A percentile compares a stretch with the other conserved stretches of the same genome.
Conservation (phyloP, 2,888 invertebrate species). For the Melikaiella ostensackeni region DNA sequence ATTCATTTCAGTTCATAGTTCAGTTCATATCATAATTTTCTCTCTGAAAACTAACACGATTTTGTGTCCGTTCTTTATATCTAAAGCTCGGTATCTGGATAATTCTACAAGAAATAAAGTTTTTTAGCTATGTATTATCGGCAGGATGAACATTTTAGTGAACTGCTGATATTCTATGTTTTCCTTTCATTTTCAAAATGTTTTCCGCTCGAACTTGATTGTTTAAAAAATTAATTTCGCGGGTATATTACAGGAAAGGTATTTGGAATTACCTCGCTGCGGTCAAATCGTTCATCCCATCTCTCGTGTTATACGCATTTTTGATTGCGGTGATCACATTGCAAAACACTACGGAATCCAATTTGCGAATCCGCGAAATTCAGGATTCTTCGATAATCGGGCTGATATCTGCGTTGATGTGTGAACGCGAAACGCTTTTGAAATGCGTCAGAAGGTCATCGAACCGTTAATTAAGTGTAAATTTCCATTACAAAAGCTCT, state of each 20-base stretch:
- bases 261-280: constrained; percentile 1
- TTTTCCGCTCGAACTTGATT: background rate
- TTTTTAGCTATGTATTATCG: too few species aligned
- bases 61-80: too few species aligned
- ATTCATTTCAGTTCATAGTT: too few species aligned
- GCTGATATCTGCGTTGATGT: constrained; percentile 2
- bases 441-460: background rate
- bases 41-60: too few species aligned
- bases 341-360: constrained; percentile 7
- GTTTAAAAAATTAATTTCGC: background rate
- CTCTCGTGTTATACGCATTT: constrained; percentile 2
- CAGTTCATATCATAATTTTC: too few species aligned
- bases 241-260: background rate
- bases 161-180: background rate
- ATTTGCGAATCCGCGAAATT: constrained; percentile 3
- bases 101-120: too few species aligned
- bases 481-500: background rate
- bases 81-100: too few species aligned
- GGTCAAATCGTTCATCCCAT: background rate
- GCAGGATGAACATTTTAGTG: too few species aligned
- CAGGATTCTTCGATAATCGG: constrained; percentile 2
- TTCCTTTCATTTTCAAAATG: background rate
- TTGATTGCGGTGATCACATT: constrained; percentile 7
- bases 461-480: background rate
- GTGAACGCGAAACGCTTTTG: constrained; percentile 7